Conservation (phyloP, 2,888 invertebrate genomes). For the Cephus sareptanus region DNA sequence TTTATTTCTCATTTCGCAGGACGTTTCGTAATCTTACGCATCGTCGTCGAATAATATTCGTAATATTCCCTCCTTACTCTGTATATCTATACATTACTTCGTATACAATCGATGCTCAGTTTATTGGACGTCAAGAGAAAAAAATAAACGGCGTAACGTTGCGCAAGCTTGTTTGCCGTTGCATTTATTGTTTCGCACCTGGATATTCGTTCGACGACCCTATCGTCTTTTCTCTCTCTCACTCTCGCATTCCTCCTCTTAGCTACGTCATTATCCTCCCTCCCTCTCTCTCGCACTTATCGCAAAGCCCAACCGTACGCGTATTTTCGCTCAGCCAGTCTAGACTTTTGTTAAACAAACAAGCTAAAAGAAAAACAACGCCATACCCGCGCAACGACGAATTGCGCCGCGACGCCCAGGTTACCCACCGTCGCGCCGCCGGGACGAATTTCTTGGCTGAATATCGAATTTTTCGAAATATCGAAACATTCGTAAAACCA, state of each 20-base stretch:
- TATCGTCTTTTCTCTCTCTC: not conserved
- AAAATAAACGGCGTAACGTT: not conserved
- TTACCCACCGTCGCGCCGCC: slow-evolving; percentile 4
- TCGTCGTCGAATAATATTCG: not conserved
- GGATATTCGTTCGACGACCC: not conserved
- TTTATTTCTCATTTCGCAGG: not conserved
- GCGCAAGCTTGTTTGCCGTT: not conserved
- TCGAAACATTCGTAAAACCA: not conserved
- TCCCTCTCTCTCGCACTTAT: slow-evolving; percentile 30
- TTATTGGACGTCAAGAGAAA: not conserved
- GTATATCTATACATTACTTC: not conserved
- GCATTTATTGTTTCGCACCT: not conserved
- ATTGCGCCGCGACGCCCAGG: slow-evolving; percentile 25
- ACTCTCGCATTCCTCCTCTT: too few relatives aligned
- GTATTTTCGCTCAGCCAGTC: slow-evolving; percentile 40
- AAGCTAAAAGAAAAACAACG: slow-evolving; percentile 15
- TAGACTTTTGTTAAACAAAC: slow-evolving; percentile 43
- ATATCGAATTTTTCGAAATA: slow-evolving; percentile 10
- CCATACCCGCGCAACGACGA: slow-evolving; percentile 10
- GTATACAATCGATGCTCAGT: not conserved
- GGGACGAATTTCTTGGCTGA: slow-evolving; percentile 16
- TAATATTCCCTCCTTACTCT: not conserved
- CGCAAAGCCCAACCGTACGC: slow-evolving; percentile 30
- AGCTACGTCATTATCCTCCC: not conserved
- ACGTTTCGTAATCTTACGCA: not conserved